Base-by-base conservation (phyloP, 1,140 invertebrate genomes). In the Drosophila tristis region DNA sequence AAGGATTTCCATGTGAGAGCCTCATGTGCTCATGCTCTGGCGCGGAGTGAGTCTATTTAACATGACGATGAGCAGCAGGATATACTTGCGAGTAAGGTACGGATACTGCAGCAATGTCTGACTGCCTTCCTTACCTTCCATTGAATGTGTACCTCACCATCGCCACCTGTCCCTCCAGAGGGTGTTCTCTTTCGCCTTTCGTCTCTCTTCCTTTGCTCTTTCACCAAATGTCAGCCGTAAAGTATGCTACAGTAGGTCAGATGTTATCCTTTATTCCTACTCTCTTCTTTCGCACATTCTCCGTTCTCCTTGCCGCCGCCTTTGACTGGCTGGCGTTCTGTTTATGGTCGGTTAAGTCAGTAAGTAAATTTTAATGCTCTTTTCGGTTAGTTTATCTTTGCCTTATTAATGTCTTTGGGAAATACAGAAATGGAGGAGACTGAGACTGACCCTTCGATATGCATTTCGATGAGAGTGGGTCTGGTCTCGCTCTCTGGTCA, bases 351-450 rank as follows among this genome's bases (percentile, higher is more conserved):
- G 64, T 66, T 80, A 71, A 70, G 59, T 61, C 55, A 50, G 78
- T 72, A 80, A 76, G 78, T 72, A 63, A 72, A 80, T 80, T 80
- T 80, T 62, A 80, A 80, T 80, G 66, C 67, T 49, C 42, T 75
- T 76, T 80, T 73, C 54, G 63, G 59, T 75, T 61, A 64, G 54
- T 59, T 75, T 56, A 78, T 64, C 60, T 72, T 31, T 43, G 58
- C 48, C 56, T 60, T 55, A 65, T 78, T 61, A 71, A 64, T 70
- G 74, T 70, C 31, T 70, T 70, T 13, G 31, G 66, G 50, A 68
- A 68, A 64, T 54, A 35, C 49, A 25, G 44, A 44, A 56, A 57
- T 51, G 39, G 49, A 11, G 20, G n/a, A 49, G 15, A 39, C 39
- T 3, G 0, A 29, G 43, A 20, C 26, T 7, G 31, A 56, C 47